Evolutionary conservation across 2,797 vertebrate genomes (phyloP), one percentile per base, ranked within the genome.

Genomic region (Gouania willdenowi): DNA sequence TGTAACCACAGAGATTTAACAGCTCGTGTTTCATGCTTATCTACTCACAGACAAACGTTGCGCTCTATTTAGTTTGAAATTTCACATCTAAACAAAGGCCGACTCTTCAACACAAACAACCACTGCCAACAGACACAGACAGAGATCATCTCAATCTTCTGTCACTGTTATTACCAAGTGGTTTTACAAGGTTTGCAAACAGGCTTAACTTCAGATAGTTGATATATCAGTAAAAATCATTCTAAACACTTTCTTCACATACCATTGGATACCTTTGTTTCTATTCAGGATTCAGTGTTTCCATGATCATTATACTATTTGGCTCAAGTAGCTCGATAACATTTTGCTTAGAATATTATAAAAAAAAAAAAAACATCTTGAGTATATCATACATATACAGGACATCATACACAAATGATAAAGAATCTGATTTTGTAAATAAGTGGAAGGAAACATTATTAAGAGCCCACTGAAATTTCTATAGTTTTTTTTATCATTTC

Each of bases 101-200:
- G 48, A 41, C 64, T 63, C 34, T 64, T 32, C 4, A 12, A 49
- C 55, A 46, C 49, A 61, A 40, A 55, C 34, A 60, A 30, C 55
- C 53, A 54, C 46, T 60, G 17, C 17, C 58, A 46, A 57, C 41
- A 63, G 48, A 72, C 60, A 45, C 53, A 54, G 42, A 60, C 38
- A 21, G 15, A 44, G 55, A 41, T 17, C 34, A 32, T 69, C 28
- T 34, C 26, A 39, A 55, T 55, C 50, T 59, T 38, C 26, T 41
- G 25, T 34, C 25, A 40, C 33, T 64, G 50, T 70, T 76, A 64
- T 79, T 77, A 74, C 55, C 55, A 66, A 66, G 47, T 44, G 55
- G 41, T 64, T 75, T 79, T 66, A 82, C 43, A 64, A 54, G 57
- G 32, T 65, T 68, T 69, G 66, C 77, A 77, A 82, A 77, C 39